phyloP scores from a whole-genome alignment of 2,888 invertebrate species.

The Adelphocoris suturalis region DNA sequence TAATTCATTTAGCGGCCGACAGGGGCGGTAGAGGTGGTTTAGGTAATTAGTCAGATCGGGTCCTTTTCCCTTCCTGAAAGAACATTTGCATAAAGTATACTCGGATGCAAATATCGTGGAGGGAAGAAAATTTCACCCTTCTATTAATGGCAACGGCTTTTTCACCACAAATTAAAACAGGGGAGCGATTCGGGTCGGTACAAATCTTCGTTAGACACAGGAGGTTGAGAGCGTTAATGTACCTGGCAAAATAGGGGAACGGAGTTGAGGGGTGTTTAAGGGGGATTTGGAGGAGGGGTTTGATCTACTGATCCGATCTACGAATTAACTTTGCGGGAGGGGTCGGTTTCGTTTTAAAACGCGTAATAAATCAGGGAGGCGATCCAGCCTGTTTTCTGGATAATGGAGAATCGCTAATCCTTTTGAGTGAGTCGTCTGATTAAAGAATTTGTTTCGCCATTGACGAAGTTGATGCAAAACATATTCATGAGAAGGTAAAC shows the following conservation, averaged over 20 bases:
- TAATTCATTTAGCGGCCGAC: constrained; percentile 72
- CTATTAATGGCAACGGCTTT: constrained; percentile 73
- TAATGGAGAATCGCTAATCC: not conserved
- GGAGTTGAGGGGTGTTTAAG: not conserved
- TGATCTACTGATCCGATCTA: constrained; percentile 46
- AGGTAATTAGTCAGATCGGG: constrained; percentile 73
- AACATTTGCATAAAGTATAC: constrained; percentile 74
- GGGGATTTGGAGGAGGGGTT: not conserved
- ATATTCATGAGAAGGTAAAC: no score
- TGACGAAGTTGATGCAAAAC: no score
- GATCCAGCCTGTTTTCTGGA: not conserved
- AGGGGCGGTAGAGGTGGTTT: constrained; percentile 51
- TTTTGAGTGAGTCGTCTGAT: constrained; percentile 13
- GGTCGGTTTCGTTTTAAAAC: constrained; percentile 16
- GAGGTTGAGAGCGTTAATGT: constrained; percentile 61
- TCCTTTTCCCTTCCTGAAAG: constrained; percentile 66
- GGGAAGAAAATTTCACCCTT: constrained; percentile 56
- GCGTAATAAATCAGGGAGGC: constrained; percentile 27
- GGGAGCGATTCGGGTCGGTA: constrained; percentile 34
- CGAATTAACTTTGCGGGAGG: constrained; percentile 35
- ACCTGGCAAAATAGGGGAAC: constrained; percentile 47
- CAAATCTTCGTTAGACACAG: constrained; percentile 74
- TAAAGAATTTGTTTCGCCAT: no score
- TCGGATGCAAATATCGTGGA: constrained; percentile 74
- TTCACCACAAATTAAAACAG: constrained; percentile 74